Percentiles rank a stretch among this genome's conserved stretches.
Conservation (phyloP, 2,797 vertebrate species). For the Cygnus olor region DNA sequence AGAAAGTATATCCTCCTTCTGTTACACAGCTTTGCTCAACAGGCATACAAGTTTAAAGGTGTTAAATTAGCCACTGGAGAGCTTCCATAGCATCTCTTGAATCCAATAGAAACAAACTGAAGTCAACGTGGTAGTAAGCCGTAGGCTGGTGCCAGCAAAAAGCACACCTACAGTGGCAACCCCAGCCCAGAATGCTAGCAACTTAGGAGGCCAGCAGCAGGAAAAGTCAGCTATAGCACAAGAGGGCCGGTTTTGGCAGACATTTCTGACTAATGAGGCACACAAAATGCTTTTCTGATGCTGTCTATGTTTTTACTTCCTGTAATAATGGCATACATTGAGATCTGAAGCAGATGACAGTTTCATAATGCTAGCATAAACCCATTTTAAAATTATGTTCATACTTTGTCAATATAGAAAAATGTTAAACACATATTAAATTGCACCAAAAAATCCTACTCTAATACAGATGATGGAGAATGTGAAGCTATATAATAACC, state of each 20-base stretch:
- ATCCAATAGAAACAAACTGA: slow-evolving; percentile 16
- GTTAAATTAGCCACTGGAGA: slow-evolving; percentile 18
- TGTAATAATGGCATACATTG: background rate
- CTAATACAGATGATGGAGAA: background rate
- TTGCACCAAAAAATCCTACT: background rate
- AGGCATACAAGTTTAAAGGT: background rate
- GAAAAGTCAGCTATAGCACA: slow-evolving; percentile 8
- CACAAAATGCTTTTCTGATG: slow-evolving; percentile 20
- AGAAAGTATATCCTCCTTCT: background rate
- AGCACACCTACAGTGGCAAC: background rate
- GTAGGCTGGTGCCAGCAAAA: background rate
- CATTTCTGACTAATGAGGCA: slow-evolving; percentile 33
- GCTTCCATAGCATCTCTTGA: background rate
- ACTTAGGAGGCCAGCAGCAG: background rate
- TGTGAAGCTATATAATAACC: background rate
- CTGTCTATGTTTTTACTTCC: slow-evolving; percentile 11
- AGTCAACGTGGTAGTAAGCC: background rate
- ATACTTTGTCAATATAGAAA: background rate
- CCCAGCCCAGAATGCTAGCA: background rate
- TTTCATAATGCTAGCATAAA: background rate
- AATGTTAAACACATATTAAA: background rate
- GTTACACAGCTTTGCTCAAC: background rate
- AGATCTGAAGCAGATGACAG: background rate
- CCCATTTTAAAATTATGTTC: background rate
- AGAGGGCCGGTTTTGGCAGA: slow-evolving; percentile 21